Conservation (phyloP, 1,140 invertebrate genomes). For the Drosophila athabasca region DNA sequence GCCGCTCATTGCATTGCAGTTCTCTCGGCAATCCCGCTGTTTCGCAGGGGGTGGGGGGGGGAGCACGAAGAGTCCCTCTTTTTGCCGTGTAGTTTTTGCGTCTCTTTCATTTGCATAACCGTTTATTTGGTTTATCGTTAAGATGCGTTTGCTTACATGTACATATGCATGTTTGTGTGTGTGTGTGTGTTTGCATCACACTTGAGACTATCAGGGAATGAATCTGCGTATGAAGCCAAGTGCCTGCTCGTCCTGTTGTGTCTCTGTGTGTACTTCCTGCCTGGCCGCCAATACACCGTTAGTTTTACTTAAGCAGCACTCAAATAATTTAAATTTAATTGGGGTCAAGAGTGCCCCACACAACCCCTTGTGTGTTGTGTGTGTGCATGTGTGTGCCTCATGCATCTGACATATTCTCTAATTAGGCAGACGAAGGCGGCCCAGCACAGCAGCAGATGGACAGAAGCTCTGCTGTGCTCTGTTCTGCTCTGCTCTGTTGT, state of each 20-base stretch:
- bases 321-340: conserved; percentile 81
- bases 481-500: neutral
- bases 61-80: no score
- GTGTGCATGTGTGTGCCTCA: conserved; percentile 19
- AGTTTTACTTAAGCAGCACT: conserved; percentile 73
- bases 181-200: neutral
- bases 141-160: neutral
- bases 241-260: no score
- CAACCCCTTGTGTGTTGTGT: neutral
- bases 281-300: conserved; percentile 59
- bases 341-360: conserved; percentile 59
- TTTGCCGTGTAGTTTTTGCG: no score
- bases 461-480: neutral
- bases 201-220: conserved; percentile 21
- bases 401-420: conserved; percentile 80
- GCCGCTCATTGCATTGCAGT: no score
- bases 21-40: no score
- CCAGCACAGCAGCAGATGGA: neutral
- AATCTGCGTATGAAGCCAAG: conserved; percentile 5
- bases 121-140: no score
- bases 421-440: conserved; percentile 58
- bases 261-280: no score
- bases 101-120: no score
- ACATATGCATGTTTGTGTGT: neutral
- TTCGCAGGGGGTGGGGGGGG: no score